These are phyloP conservation scores for Phenganax stokvisi DNA, from an alignment of 92 coral and sea anemone species.

Conservation along the genomic window DNA sequence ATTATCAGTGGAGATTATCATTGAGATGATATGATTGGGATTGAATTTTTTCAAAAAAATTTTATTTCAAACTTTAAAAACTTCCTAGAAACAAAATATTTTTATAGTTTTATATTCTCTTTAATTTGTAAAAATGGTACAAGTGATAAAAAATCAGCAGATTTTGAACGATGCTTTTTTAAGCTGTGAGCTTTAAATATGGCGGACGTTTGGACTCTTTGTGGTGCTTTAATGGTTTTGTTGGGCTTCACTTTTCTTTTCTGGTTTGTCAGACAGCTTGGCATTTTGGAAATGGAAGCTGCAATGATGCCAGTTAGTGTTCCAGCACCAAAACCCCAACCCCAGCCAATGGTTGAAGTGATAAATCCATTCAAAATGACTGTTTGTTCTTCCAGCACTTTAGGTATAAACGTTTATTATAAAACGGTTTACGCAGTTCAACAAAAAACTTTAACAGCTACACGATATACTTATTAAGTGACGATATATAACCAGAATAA, in stretches of 20 bases:
- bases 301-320: conserved; percentile 46
- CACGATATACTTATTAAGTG: no score
- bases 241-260: conserved; percentile 56
- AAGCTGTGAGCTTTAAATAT: background rate
- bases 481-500: background rate
- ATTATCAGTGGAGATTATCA: no score
- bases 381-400: conserved; percentile 27
- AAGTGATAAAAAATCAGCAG: background rate
- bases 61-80: no score
- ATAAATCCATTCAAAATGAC: conserved; percentile 67
- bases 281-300: conserved; percentile 63
- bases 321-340: conserved; percentile 57
- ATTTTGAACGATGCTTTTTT: background rate
- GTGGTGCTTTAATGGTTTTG: conserved; percentile 59
- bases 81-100: no score
- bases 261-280: conserved; percentile 68
- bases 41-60: no score
- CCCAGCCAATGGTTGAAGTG: conserved; percentile 65
- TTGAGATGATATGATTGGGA: no score
- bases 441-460: no score
- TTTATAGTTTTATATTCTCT: no score
- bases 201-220: conserved; percentile 32
- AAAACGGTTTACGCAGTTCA: background rate
- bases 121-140: background rate
- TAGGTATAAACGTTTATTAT: background rate